Conservation (phyloP, 2,888 invertebrate genomes). For the Herminia tarsipennalis region DNA sequence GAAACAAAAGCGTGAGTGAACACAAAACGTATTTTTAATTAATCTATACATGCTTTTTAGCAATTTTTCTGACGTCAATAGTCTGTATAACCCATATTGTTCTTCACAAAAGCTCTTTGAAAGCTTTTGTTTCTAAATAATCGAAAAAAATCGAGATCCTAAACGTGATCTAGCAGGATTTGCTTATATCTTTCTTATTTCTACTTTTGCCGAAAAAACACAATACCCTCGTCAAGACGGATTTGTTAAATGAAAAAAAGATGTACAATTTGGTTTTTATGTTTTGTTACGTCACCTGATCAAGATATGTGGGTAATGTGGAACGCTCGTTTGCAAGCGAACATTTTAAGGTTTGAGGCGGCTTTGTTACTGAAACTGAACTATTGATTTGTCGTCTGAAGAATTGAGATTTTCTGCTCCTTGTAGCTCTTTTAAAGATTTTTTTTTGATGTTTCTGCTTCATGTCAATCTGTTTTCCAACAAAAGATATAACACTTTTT, state of each 20-base stretch:
- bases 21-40: slow-evolving; percentile 37
- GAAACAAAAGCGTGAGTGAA: slow-evolving; percentile 25
- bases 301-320: slow-evolving; percentile 61
- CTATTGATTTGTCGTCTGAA: slow-evolving; percentile 32
- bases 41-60: slow-evolving; percentile 30
- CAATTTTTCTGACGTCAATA: slow-evolving; percentile 30
- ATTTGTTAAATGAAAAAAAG: slow-evolving; percentile 81
- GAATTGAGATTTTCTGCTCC: slow-evolving; percentile 3
- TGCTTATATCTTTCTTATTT: slow-evolving; percentile 75
- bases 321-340: slow-evolving; percentile 45
- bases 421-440: too few species aligned
- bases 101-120: slow-evolving; percentile 32
- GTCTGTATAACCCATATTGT: slow-evolving; percentile 39
- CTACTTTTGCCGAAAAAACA: slow-evolving; percentile 70
- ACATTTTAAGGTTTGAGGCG: slow-evolving; percentile 32
- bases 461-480: too few species aligned
- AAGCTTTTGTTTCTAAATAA: slow-evolving; percentile 53
- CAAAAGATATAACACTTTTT: too few species aligned
- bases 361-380: slow-evolving; percentile 27
- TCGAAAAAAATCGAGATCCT: slow-evolving; percentile 65
- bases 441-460: too few species aligned
- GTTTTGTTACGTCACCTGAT: slow-evolving; percentile 78
- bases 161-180: slow-evolving; percentile 74
- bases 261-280: slow-evolving; percentile 79
- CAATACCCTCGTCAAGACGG: slow-evolving; percentile 79